Base-by-base conservation (phyloP, 2,888 invertebrate genomes). In the Eumerus sabulonum region DNA sequence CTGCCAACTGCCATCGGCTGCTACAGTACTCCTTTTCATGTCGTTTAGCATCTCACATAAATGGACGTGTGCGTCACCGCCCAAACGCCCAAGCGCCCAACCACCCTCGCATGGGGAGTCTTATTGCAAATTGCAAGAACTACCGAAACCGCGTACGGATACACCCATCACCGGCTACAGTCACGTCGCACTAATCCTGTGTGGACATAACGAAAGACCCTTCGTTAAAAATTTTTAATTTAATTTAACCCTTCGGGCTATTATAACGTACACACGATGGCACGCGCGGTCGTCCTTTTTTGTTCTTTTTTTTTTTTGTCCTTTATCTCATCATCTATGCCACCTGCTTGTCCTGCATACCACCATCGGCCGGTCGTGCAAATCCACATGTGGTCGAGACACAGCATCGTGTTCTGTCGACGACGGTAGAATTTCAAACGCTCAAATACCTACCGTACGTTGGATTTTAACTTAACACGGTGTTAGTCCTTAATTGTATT, bases 401-500 rank as follows among this genome's bases (percentile, higher is more conserved):
- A 27, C 7, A 7, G 27, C 27, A 27, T 27, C 27, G 27, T n/a
- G n/a, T n/a, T n/a, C n/a, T n/a, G n/a, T n/a, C n/a, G n/a, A n/a
- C n/a, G n/a, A n/a, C n/a, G n/a, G n/a, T 27, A 27, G 73, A 79
- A 73, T 64, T 64, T 79, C 79, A 70, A 79, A 79, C 64, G 68
- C 64, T 38, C 74, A 64, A 74, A 74, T 74, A 63, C 74, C 68
- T 18, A 38, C 53, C 44, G 35, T 59, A 53, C 38, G 53, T 59
- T 53, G 74, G 47, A 74, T 79, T 79, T 79, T 74, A 79, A 74
- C 74, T 70, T 79, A 79, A 79, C 79, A 74, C 68, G 74, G 74
- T 68, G n/a, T 79, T 79, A 79, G 79, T 74, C 74, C 79, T 79
- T 79, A 79, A 79, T 79, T 79, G 70, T 74, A 79, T 74, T 79